Base-by-base conservation (phyloP, 2,113 vertebrate species). In the Todiramphus saurophagus region DNA sequence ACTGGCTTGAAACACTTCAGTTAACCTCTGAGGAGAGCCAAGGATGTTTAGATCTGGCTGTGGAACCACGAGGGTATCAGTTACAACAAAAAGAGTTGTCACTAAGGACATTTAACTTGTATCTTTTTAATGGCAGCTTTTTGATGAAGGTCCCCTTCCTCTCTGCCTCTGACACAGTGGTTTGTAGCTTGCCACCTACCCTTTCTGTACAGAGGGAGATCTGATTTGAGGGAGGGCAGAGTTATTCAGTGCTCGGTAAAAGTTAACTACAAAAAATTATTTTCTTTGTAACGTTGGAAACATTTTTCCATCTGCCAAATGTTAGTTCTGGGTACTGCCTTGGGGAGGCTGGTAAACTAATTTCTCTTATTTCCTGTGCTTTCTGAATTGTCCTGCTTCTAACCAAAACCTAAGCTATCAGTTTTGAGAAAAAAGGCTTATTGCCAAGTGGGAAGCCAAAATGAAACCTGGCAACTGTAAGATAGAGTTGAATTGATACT, bases 261-360 rank as follows among this genome's bases (percentile, higher is more conserved):
- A 51, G 56, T 35, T 43, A 87, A 56, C 80, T 55, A 16, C 41
- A 24, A 64, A 53, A 60, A 80, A 41, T 18, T 18, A n/a, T 63
- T 90, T 83, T 28, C 68, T 39, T 90, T 79, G 67, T 75, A 87
- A 55, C 10, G 0, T 24, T 68, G 51, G 68, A 56, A 75, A 25
- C 51, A 1, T 90, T 96, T 96, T 89, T n/a, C 86, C 30, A 6
- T 66, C 93, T 93, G 88, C 93, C 92, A 94, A 86, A 92, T 92
- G 88, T 93, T 91, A 4, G 70, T 83, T 70, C 55, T 86, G 56
- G n/a, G 5, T 46, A 1, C 37, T 67, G 72, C 79, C 67, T 59
- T n/a, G 35, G 59, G 79, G 44, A 93, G 46, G 60, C 85, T 33
- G 70, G 35, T 86, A 94, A 97, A 83, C 5, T 1, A 12, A 92